These are phyloP conservation scores for Brachyopa scutellaris DNA, from an alignment of 2,888 invertebrate species.

Conservation along the genomic window DNA sequence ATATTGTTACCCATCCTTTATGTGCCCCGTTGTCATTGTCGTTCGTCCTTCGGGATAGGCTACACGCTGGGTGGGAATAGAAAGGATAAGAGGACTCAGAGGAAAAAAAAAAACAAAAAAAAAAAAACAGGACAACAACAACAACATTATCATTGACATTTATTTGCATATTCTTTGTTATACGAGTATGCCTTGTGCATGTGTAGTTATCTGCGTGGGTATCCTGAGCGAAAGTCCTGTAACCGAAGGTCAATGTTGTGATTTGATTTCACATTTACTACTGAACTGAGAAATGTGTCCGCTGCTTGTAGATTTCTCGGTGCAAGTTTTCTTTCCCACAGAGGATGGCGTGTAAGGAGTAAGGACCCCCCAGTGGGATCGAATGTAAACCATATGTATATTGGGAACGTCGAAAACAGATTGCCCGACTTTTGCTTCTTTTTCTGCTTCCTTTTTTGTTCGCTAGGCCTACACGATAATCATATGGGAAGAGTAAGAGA, in stretches of 20 bases:
- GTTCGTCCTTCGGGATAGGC: slow-evolving; percentile 38
- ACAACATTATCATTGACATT: slow-evolving; percentile 65
- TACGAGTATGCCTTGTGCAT: neutral
- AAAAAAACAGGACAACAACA: slow-evolving; percentile 34
- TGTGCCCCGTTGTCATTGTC: slow-evolving; percentile 1
- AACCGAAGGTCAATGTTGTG: slow-evolving; percentile 57
- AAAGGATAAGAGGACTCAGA: slow-evolving; percentile 39
- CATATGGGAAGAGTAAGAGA: slow-evolving; percentile 48
- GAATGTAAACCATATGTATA: slow-evolving; percentile 24
- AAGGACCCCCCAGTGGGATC: slow-evolving; percentile 1
- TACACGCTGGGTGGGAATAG: slow-evolving; percentile 18
- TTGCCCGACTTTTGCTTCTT: slow-evolving; percentile 31
- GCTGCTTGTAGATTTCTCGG: neutral
- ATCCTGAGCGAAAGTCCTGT: neutral
- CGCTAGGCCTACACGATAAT: slow-evolving; percentile 42
- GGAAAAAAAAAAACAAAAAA: slow-evolving; percentile 11
- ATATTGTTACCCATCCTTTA: slow-evolving; percentile 46
- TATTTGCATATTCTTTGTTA: slow-evolving; percentile 51
- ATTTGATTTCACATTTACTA: slow-evolving; percentile 51
- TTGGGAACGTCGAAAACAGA: slow-evolving; percentile 54
- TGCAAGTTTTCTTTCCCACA: neutral
- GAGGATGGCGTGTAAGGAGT: neutral
- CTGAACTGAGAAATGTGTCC: slow-evolving; percentile 1
- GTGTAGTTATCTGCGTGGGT: neutral
- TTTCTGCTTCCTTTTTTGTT: neutral